phyloP scores from a whole-genome alignment of 2,797 vertebrate species.

The Galago senegalensis region DNA sequence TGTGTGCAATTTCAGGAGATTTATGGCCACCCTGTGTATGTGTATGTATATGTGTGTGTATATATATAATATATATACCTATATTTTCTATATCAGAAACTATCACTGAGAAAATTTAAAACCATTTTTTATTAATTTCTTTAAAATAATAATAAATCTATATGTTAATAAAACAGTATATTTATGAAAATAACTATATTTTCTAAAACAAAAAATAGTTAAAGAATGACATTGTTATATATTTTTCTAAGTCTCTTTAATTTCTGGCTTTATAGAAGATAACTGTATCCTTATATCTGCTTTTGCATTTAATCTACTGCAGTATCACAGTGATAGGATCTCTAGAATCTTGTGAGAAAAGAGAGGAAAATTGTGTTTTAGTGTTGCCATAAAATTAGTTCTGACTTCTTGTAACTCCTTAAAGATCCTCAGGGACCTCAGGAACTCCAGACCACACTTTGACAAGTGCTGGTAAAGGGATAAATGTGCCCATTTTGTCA shows the following conservation, averaged over 20 bases:
- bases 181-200: not conserved
- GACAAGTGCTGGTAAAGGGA: not conserved
- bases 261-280: not conserved
- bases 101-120: not conserved
- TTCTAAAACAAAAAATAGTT: not conserved
- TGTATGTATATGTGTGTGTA: too few species aligned
- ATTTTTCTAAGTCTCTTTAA: not conserved
- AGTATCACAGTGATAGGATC: not conserved
- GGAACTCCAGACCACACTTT: not conserved
- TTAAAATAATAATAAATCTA: not conserved
- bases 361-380: not conserved
- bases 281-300: not conserved
- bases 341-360: not conserved
- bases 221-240: not conserved
- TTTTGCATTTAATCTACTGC: not conserved
- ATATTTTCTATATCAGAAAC: not conserved
- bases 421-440: not conserved
- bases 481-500: not conserved
- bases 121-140: not conserved
- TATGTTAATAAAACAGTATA: not conserved
- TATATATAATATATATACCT: too few species aligned
- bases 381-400: not conserved
- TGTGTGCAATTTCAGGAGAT: too few species aligned
- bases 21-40: too few species aligned
- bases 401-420: not conserved